Percentiles rank a stretch among this genome's conserved stretches.
Conservation (phyloP, 2,797 vertebrate genomes). For the Lepilemur septentrionalis region DNA sequence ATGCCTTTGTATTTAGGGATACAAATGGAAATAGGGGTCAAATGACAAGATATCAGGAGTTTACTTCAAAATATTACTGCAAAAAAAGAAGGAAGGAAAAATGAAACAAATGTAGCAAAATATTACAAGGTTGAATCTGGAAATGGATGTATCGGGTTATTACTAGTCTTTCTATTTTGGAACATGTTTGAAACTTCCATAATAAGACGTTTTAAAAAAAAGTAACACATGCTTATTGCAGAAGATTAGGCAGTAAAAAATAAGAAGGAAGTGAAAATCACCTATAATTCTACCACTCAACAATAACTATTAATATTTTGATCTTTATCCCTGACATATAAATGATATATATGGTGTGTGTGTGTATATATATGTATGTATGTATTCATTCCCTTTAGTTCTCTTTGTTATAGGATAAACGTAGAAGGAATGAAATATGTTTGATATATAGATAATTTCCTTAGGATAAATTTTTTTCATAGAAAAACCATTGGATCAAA, state of each 20-base stretch:
- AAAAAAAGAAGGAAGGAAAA: background rate
- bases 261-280: conserved; percentile 21
- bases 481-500: background rate
- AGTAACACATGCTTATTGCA: background rate
- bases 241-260: background rate
- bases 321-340: background rate
- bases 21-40: conserved; percentile 4
- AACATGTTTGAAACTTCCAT: conserved; percentile 14
- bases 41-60: background rate
- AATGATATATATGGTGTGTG: background rate
- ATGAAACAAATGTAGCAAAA: conserved; percentile 1
- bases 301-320: conserved; percentile 16
- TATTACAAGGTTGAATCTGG: background rate
- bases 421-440: background rate
- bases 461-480: conserved; percentile 17
- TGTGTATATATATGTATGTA: background rate
- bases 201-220: background rate
- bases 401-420: background rate
- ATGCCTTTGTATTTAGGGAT: conserved; percentile 4
- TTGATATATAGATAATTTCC: background rate
- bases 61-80: conserved; percentile 21
- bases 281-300: background rate
- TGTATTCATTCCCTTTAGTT: conserved; percentile 1
- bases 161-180: background rate
- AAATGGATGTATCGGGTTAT: background rate